Evolutionary conservation across 35 echinoderm and acorn worm species (phyloP), one percentile per base, ranked within the genome.

Genomic region (Heliocidaris erythrogramma): DNA sequence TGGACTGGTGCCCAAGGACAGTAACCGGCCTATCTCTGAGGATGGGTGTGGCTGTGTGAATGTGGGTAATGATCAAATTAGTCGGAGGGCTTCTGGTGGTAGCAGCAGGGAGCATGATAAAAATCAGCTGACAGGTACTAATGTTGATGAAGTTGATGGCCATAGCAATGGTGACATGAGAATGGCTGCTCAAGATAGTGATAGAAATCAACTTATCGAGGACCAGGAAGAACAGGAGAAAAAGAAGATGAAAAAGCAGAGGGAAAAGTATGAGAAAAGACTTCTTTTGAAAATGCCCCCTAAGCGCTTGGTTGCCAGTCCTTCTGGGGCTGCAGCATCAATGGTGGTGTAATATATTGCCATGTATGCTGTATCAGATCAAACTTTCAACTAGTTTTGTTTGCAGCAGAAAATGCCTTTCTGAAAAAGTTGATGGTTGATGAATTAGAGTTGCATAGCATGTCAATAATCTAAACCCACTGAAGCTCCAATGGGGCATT

Each of bases 211-310:
- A 12, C 87, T 47, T 89, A 32, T 89, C 13, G 87, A 47, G 6
- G 87, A 32, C 30, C 31, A 89, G 32, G 87, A 89, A 32, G 47
- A 32, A 35, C 29, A 14, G 49, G 48, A 56, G 48, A 92, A 48
- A 11, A 92, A 48, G 48, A 92, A 48, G 90, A 48, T 12, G 91
- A 59, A 92, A 29, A 92, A 92, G 48, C 50, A 50, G 49, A 49
- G 30, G 48, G 48, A 49, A 59, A 59, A 59, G 30, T 53, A 48
- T 92, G 91, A 92, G 49, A 92, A 92, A n/a, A 92, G 50, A 92
- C 91, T 92, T 50, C 91, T 92, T 32, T 59, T 52, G n/a, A 49
- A 92, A 48, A 92, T 92, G 91, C 91, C 91, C 6, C 47, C 91
- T 59, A 92, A 49, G n/a, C 91, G 91, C 17, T 13, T n/a, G 50